Percentiles rank a stretch among this genome's conserved stretches.
These are phyloP conservation scores for Hyperoplus immaculatus DNA, from an alignment of 2,797 vertebrate species.

Conservation along the genomic window DNA sequence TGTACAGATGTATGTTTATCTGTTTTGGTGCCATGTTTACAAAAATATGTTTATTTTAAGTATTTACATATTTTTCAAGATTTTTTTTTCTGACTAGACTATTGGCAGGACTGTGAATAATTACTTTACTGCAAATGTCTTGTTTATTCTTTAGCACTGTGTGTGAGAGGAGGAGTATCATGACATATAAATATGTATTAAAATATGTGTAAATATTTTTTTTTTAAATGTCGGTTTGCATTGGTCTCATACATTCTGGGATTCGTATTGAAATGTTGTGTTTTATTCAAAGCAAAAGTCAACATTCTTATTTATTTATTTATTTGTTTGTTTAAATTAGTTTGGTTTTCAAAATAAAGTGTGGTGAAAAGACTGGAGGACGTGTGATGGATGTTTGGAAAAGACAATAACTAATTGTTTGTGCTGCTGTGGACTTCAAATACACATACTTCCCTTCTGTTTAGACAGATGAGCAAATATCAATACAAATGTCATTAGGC, in stretches of 20 bases:
- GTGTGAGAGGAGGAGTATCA: conserved; percentile 31
- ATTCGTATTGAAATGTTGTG: conserved; percentile 35
- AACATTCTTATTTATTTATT: conserved; percentile 22
- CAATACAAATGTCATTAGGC: neutral
- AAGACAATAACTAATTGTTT: conserved; percentile 29
- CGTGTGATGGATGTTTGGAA: conserved; percentile 41
- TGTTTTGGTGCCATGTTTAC: conserved; percentile 74
- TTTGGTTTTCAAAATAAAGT: conserved; percentile 36
- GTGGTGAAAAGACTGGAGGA: conserved; percentile 19
- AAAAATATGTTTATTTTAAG: conserved; percentile 50
- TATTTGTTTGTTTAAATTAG: conserved; percentile 30
- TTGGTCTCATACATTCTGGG: conserved; percentile 31
- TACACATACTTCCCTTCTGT: too few relatives aligned
- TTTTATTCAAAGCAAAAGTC: too few relatives aligned
- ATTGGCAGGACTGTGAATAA: conserved; percentile 27
- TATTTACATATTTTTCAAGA: conserved; percentile 40
- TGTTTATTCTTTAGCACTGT: conserved; percentile 53
- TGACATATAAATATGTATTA: conserved; percentile 55
- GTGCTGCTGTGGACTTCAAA: conserved; percentile 7
- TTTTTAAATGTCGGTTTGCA: conserved; percentile 28
- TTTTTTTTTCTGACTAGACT: conserved; percentile 22
- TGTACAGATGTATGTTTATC: conserved; percentile 68
- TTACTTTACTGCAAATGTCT: conserved; percentile 22
- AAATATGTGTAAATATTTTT: conserved; percentile 45
- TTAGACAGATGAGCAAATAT: neutral